Evolutionary conservation across 2,888 invertebrate species (phyloP), one percentile per base, ranked within the genome.

Genomic region (Leptopilina myrica): DNA sequence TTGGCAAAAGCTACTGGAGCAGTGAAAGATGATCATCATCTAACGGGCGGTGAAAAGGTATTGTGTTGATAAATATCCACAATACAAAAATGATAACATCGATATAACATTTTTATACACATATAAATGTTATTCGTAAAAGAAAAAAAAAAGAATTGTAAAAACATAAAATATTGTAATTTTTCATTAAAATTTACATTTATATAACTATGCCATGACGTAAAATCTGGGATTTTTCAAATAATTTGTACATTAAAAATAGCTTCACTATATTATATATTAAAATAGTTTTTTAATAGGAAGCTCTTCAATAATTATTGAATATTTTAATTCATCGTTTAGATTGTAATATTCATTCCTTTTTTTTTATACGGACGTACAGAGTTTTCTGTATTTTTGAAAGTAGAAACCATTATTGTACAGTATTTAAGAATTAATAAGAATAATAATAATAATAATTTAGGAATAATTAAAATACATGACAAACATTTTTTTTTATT

Each of bases 1-100:
- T 91, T 82, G 91, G 91, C 76, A 91, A 91, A 80, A 91, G 89
- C 84, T 91, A 91, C 79, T 91, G 91, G 91, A 91, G 91, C 87
- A 90, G 89, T 81, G 91, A 90, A 78, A 90, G 91, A 88, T 91
- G 90, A 91, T 89, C 86, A 84, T 84, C 83, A 84, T 80, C 66
- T 65, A 33, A 78, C 73, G 73, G 65, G 33, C 59, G 69, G 59
- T 56, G 73, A 9, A 73, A 56, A 20, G 20, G 9, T 40, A 26
- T 73, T 73, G 33, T 73, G n/a, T n/a, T n/a, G 56, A 53, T 8
- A 56, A 73, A 73, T 14, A n/a, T 26, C 26, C 40, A 40, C 73
- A 73, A 66, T 40, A 33, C n/a, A 26, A 53, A 69, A 33, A 56
- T 26, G n/a, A 56, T 56, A 20, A 46, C 6, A 20, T 67, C 14